Evolutionary conservation across 2,888 invertebrate genomes (phyloP).

Genomic region (Ellobium chinense): DNA sequence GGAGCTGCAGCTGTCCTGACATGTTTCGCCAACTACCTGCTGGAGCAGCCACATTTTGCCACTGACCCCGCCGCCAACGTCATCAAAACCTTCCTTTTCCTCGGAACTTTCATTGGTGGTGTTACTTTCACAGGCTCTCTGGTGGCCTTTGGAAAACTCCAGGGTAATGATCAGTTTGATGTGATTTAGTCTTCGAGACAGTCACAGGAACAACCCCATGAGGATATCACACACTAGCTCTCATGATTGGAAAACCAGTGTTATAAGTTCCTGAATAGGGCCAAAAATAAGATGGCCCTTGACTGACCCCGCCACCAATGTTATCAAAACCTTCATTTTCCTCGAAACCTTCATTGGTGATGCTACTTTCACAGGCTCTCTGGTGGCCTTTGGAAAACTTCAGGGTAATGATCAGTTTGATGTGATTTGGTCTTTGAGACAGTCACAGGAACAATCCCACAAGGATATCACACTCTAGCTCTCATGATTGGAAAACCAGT

Average conservation of each 20-base stretch:
- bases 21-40: constrained; percentile 90
- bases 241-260: too few relatives aligned
- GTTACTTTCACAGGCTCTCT: constrained; percentile 93
- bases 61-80: constrained; percentile 87
- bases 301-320: constrained; percentile 86
- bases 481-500: too few relatives aligned
- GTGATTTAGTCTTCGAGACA: too few relatives aligned
- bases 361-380: constrained; percentile 92
- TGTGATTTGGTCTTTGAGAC: too few relatives aligned
- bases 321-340: constrained; percentile 90
- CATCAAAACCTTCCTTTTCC: constrained; percentile 89
- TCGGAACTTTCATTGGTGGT: constrained; percentile 94
- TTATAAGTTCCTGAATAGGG: too few relatives aligned
- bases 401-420: too few relatives aligned
- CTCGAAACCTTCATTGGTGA: constrained; percentile 94
- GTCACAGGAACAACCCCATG: too few relatives aligned
- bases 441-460: too few relatives aligned
- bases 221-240: too few relatives aligned
- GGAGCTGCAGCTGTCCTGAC: constrained; percentile 93
- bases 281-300: too few relatives aligned
- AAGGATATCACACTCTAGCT: too few relatives aligned
- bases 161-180: too few relatives aligned
- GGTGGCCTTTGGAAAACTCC: constrained; percentile 93
- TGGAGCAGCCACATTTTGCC: constrained; percentile 90
- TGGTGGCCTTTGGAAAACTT: constrained; percentile 93